phyloP scores from a whole-genome alignment of 2,888 invertebrate species.

The Gari tellinella region DNA sequence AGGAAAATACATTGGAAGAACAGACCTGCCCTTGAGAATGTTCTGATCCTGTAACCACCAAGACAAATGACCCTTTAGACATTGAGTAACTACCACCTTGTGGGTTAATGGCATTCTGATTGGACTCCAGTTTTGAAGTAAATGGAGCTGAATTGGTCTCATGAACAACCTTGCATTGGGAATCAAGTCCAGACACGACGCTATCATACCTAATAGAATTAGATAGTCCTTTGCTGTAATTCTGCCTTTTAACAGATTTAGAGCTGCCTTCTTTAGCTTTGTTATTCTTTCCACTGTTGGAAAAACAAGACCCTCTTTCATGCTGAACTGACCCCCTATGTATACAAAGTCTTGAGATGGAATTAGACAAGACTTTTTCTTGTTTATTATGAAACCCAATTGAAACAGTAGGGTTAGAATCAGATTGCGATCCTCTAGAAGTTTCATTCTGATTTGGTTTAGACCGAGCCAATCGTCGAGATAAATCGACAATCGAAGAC shows the following conservation, averaged over 20 bases:
- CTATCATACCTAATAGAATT: constrained; percentile 29
- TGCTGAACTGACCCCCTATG: constrained; percentile 23
- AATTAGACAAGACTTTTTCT: constrained; percentile 32
- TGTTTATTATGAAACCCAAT: constrained; percentile 52
- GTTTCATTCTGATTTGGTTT: constrained; percentile 15
- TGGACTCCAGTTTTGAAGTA: constrained; percentile 16
- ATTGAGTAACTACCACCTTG: constrained; percentile 6
- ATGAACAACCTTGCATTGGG: constrained; percentile 13
- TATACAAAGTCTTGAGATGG: constrained; percentile 37
- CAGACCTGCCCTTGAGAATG: constrained; percentile 31
- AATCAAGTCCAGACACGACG: constrained; percentile 37
- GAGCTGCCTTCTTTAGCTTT: constrained; percentile 13
- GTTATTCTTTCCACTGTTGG: constrained; percentile 34
- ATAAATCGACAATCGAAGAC: constrained; percentile 21
- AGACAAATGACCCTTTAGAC: constrained; percentile 7
- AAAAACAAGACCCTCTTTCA: constrained; percentile 22
- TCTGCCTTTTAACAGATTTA: constrained; percentile 1
- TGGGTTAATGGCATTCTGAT: neutral
- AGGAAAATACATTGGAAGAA: neutral
- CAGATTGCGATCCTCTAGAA: constrained; percentile 28
- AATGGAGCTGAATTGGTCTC: constrained; percentile 19
- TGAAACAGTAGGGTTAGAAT: constrained; percentile 35
- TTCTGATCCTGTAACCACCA: constrained; percentile 44
- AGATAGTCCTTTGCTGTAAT: constrained; percentile 23
- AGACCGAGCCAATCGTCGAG: constrained; percentile 45